These are phyloP conservation scores for Ornithorhynchus anatinus DNA, from an alignment of 2,113 vertebrate genomes.

Conservation along the genomic window DNA sequence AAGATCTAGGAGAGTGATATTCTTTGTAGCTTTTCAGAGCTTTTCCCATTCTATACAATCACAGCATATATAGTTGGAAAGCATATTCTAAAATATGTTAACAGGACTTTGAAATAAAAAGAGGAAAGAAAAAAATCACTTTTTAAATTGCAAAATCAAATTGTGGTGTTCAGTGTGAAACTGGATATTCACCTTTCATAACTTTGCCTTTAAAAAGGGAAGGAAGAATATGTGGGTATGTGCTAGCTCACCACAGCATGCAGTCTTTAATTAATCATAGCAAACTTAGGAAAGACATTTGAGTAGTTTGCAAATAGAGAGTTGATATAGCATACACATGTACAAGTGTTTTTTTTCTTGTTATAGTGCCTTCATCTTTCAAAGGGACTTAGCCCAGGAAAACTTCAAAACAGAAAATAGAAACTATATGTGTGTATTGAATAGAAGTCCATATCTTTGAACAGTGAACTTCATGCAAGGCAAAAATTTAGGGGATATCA, in stretches of 20 bases:
- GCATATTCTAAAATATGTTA: slow-evolving; percentile 15
- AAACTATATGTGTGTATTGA: too few species aligned
- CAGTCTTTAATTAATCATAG: slow-evolving; percentile 3
- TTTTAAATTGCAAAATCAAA: slow-evolving; percentile 55
- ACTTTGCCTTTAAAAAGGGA: slow-evolving; percentile 44
- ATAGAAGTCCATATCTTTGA: too few species aligned
- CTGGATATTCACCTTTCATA: slow-evolving; percentile 50
- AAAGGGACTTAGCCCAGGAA: not conserved
- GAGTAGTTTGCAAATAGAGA: slow-evolving; percentile 20
- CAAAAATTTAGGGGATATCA: not conserved
- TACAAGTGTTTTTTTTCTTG: too few species aligned
- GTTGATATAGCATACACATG: not conserved
- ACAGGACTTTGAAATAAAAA: slow-evolving; percentile 38
- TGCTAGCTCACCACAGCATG: slow-evolving; percentile 12
- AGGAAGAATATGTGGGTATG: slow-evolving; percentile 7
- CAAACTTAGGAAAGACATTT: slow-evolving; percentile 24
- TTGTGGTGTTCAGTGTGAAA: slow-evolving; percentile 29
- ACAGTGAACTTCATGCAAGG: too few species aligned
- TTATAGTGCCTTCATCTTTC: not conserved
- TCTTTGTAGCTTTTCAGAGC: slow-evolving; percentile 7
- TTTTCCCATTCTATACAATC: slow-evolving; percentile 24
- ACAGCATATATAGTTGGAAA: not conserved
- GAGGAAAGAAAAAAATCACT: slow-evolving; percentile 7
- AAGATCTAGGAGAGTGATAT: slow-evolving; percentile 29
- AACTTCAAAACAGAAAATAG: not conserved